These are phyloP conservation scores for Gorsachius goisagi DNA, from an alignment of 2,113 vertebrate species.

Conservation along the genomic window DNA sequence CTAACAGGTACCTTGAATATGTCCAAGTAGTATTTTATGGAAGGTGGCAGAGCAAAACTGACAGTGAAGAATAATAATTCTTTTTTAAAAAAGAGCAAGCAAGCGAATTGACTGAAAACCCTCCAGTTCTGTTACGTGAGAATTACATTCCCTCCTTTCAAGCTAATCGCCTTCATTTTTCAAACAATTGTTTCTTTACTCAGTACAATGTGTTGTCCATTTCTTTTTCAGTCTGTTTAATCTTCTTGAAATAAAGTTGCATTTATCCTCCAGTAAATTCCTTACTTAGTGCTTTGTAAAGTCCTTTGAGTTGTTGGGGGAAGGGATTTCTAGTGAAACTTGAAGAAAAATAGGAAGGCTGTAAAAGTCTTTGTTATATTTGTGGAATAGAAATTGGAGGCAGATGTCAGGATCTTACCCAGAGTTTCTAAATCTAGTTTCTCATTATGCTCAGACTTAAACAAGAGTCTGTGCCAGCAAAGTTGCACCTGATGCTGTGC, in stretches of 20 bases:
- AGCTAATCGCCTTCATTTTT: background rate
- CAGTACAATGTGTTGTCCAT: background rate
- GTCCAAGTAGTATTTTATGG: background rate
- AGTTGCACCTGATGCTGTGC: background rate
- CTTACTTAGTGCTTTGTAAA: constrained; percentile 11
- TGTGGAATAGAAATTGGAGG: background rate
- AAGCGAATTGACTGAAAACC: background rate
- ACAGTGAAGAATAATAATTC: background rate
- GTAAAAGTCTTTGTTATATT: background rate
- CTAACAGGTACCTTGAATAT: background rate
- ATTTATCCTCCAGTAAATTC: constrained; percentile 32
- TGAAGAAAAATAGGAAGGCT: background rate
- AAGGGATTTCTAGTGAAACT: background rate
- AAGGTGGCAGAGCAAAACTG: background rate
- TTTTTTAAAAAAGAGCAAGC: background rate
- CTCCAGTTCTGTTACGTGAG: background rate
- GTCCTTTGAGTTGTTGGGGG: background rate
- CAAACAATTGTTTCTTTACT: background rate
- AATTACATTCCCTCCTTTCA: background rate
- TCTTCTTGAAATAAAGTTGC: constrained; percentile 28
- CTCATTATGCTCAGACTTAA: background rate
- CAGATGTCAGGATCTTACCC: background rate
- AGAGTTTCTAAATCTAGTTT: background rate
- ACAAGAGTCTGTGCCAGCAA: background rate
- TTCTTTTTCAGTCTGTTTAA: constrained; percentile 20